Evolutionary conservation across 35 echinoderm and acorn worm species (phyloP).

Genomic region (Eucidaris tribuloides): DNA sequence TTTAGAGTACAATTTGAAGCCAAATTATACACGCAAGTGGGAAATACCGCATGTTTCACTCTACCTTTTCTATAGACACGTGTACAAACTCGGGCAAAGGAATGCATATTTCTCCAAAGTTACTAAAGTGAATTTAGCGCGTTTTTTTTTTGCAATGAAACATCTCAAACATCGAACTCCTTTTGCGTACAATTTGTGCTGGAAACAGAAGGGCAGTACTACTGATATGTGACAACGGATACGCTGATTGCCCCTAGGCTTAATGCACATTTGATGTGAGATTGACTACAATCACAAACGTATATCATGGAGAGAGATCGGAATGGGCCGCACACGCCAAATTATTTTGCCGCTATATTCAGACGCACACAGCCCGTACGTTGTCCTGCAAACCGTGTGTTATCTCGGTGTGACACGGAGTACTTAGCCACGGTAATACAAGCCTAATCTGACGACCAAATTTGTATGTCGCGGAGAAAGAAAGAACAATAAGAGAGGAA

Average conservation of each 20-base stretch:
- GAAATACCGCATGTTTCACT: no score
- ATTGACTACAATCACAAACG: constrained; percentile 12
- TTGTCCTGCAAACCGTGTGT: background rate
- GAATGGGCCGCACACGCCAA: background rate
- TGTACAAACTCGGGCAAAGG: no score
- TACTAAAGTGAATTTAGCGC: no score
- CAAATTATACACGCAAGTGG: no score
- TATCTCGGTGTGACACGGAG: background rate
- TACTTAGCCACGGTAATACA: background rate
- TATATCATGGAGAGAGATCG: background rate
- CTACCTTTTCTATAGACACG: no score
- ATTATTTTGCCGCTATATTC: background rate
- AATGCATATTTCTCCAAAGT: no score
- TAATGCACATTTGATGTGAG: constrained; percentile 12
- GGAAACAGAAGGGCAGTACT: background rate
- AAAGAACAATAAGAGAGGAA: background rate
- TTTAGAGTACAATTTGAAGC: no score
- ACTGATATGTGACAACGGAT: background rate
- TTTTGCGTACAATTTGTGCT: no score
- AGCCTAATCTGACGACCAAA: background rate
- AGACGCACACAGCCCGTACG: background rate
- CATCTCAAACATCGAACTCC: no score
- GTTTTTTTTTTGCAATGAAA: no score
- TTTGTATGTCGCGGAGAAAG: background rate
- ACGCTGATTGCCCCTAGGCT: background rate